Conservation (phyloP, 2,113 vertebrate species). For the Kryptolebias marmoratus region DNA sequence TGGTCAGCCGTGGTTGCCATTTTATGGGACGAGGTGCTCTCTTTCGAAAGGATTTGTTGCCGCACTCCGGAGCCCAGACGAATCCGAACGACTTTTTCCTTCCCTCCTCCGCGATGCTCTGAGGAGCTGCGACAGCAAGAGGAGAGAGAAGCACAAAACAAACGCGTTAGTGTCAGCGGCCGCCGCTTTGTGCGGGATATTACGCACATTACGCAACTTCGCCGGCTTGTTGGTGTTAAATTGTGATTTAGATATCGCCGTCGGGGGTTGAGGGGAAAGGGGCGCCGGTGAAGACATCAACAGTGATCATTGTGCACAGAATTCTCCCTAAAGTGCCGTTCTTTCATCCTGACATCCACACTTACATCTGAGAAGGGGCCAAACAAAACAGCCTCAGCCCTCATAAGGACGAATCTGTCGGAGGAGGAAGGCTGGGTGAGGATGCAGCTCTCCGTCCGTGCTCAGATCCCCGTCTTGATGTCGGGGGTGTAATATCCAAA, state of each 20-base stretch:
- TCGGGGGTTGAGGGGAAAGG: too few species aligned
- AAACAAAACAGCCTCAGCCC: constrained; percentile 58
- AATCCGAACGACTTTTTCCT: constrained; percentile 62
- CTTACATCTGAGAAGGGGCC: constrained; percentile 76
- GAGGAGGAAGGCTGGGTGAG: constrained; percentile 57
- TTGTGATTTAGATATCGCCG: neutral
- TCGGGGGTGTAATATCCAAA: constrained; percentile 47
- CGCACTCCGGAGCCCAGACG: constrained; percentile 49
- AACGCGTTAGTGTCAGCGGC: constrained; percentile 7
- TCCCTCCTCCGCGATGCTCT: constrained; percentile 49
- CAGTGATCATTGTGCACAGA: constrained; percentile 62
- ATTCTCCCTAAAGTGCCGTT: constrained; percentile 38
- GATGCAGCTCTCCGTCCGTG: constrained; percentile 70
- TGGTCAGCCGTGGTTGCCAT: constrained; percentile 73
- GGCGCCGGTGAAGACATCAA: constrained; percentile 2
- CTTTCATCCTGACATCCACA: constrained; percentile 56
- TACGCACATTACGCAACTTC: constrained; percentile 40
- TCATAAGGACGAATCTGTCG: constrained; percentile 57
- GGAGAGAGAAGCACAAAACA: constrained; percentile 24
- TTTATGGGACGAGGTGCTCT: constrained; percentile 51
- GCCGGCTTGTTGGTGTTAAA: constrained; percentile 1
- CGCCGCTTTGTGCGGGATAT: constrained; percentile 13
- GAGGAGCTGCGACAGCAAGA: constrained; percentile 64
- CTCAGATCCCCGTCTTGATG: constrained; percentile 64
- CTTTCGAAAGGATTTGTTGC: constrained; percentile 13